Evolutionary conservation across 2,113 vertebrate genomes (phyloP).

Genomic region (Colius striatus): DNA sequence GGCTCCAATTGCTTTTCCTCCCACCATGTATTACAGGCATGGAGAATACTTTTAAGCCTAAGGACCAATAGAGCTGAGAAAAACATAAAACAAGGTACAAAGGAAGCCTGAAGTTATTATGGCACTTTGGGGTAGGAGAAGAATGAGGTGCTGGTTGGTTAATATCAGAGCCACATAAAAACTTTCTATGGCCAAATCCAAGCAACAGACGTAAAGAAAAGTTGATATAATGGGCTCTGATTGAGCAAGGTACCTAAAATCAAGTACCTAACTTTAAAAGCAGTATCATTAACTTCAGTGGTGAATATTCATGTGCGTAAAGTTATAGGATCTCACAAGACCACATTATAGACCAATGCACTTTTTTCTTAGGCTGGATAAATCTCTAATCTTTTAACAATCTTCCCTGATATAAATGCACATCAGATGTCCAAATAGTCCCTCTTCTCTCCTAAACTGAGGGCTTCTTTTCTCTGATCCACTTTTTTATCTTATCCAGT

Average conservation of each 20-base stretch:
- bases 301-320: background rate
- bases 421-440: background rate
- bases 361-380: background rate
- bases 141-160: background rate
- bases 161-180: background rate
- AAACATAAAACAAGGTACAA: background rate
- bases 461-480: background rate
- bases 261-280: background rate
- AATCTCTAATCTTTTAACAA: background rate
- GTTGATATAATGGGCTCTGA: background rate
- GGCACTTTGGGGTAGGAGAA: background rate
- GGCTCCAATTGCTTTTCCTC: background rate
- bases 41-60: background rate
- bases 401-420: background rate
- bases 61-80: background rate
- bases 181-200: background rate
- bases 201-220: background rate
- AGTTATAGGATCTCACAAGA: background rate
- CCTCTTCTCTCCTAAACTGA: background rate
- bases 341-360: background rate
- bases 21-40: background rate
- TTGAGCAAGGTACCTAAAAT: background rate
- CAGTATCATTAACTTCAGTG: background rate
- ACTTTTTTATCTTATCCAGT: background rate
- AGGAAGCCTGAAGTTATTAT: background rate